Conservation (phyloP, 35 echinoderm and acorn worm genomes). For the Eucidaris tribuloides region DNA sequence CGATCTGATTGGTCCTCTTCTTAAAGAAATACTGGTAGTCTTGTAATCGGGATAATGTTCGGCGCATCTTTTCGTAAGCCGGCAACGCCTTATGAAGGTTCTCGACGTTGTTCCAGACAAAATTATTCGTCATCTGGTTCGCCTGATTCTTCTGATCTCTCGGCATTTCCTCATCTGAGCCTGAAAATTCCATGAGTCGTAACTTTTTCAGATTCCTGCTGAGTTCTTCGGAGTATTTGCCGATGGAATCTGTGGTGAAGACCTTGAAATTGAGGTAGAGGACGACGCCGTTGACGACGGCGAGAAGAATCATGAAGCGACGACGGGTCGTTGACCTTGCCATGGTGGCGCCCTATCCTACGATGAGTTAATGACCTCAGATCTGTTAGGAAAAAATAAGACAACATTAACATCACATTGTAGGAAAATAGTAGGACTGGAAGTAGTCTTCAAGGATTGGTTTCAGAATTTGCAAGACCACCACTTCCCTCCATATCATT, state of each 20-base stretch:
- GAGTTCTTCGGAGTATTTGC: not conserved
- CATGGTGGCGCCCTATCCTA: too few species aligned
- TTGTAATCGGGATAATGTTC: slow-evolving; percentile 43
- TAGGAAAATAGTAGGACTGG: too few species aligned
- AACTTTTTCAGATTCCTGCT: not conserved
- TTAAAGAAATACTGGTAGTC: slow-evolving; percentile 49
- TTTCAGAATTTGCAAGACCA: too few species aligned
- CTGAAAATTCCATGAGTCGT: not conserved
- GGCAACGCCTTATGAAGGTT: slow-evolving; percentile 37
- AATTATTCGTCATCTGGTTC: slow-evolving; percentile 21
- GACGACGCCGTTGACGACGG: slow-evolving; percentile 29
- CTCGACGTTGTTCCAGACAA: slow-evolving; percentile 13
- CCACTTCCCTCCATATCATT: too few species aligned
- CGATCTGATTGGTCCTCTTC: not conserved
- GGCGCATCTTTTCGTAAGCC: slow-evolving; percentile 66
- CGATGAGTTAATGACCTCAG: too few species aligned
- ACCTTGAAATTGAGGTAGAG: slow-evolving; percentile 40
- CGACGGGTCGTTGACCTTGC: not conserved
- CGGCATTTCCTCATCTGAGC: not conserved
- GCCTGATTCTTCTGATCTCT: not conserved
- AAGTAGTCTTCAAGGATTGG: too few species aligned
- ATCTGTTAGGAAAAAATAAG: too few species aligned
- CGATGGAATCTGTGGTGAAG: not conserved
- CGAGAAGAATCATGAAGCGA: slow-evolving; percentile 7
- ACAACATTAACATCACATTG: too few species aligned